Evolutionary conservation across 2,888 invertebrate species (phyloP).

Genomic region (Emmelina monodactyla): DNA sequence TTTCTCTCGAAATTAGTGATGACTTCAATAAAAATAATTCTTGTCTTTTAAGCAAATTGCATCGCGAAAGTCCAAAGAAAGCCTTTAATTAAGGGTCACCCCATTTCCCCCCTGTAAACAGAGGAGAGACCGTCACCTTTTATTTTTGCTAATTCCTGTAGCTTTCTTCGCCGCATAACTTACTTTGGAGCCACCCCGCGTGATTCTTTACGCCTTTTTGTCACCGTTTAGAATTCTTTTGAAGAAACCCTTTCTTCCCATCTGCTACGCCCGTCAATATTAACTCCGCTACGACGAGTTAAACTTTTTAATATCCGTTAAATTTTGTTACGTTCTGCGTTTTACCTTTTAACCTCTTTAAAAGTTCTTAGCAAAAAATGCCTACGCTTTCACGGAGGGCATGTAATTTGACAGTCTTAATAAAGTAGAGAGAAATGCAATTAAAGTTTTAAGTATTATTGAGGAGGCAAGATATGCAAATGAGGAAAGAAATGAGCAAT

Average conservation of each 20-base stretch:
- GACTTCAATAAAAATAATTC: slow-evolving; percentile 68
- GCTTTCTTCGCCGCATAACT: slow-evolving; percentile 66
- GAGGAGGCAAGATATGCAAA: background rate
- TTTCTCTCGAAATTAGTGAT: slow-evolving; percentile 61
- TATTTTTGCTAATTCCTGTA: slow-evolving; percentile 64
- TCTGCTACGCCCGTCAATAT: slow-evolving; percentile 67
- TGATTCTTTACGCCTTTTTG: slow-evolving; percentile 66
- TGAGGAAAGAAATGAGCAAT: background rate
- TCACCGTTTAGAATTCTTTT: slow-evolving; percentile 65
- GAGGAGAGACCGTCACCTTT: slow-evolving; percentile 58
- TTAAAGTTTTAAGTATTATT: background rate
- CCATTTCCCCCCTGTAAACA: slow-evolving; percentile 55
- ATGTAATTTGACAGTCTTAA: background rate
- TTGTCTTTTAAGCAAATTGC: slow-evolving; percentile 67
- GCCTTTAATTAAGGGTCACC: slow-evolving; percentile 63
- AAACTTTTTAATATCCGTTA: slow-evolving; percentile 68
- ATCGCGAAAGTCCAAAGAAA: slow-evolving; percentile 63
- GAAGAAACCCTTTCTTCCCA: slow-evolving; percentile 59
- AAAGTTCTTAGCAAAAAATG: slow-evolving; percentile 15
- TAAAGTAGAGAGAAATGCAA: background rate
- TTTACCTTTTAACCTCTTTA: slow-evolving; percentile 51
- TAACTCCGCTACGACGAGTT: slow-evolving; percentile 60
- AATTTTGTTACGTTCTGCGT: slow-evolving; percentile 57
- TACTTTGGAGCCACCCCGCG: slow-evolving; percentile 50
- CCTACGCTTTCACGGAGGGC: slow-evolving; percentile 16